Evolutionary conservation across 2,888 invertebrate genomes (phyloP).

Genomic region (Myathropa florea): DNA sequence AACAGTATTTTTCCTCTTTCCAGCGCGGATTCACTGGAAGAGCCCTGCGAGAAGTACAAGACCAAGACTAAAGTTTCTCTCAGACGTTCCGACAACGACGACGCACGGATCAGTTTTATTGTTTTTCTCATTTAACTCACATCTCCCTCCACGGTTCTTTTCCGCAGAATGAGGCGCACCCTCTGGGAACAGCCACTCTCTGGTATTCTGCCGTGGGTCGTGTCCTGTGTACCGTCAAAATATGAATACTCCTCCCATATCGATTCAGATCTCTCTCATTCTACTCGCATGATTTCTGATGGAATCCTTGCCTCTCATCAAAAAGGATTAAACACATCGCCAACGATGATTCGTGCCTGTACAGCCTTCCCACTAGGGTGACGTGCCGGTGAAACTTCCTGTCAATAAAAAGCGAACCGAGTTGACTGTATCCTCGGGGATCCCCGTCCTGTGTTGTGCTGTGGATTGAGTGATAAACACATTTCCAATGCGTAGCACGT

Average conservation of each 20-base stretch:
- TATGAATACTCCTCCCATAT: slow-evolving; percentile 37
- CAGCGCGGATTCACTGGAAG: slow-evolving; percentile 18
- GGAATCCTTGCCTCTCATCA: background rate
- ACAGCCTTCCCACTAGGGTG: background rate
- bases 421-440: background rate
- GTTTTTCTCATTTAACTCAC: slow-evolving; percentile 55
- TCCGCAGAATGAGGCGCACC: background rate
- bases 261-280: slow-evolving; percentile 39
- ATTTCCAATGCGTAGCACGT: slow-evolving; percentile 57
- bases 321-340: slow-evolving; percentile 58
- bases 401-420: slow-evolving; percentile 42
- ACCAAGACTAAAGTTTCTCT: slow-evolving; percentile 16
- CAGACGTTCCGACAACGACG: slow-evolving; percentile 29
- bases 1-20: slow-evolving; percentile 19
- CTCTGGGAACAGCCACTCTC: background rate
- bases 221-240: slow-evolving; percentile 6
- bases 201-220: too few species aligned
- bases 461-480: slow-evolving; percentile 44
- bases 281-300: slow-evolving; percentile 27
- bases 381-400: slow-evolving; percentile 4
- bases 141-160: slow-evolving; percentile 4
- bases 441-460: background rate
- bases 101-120: slow-evolving; percentile 55
- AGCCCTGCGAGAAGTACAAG: background rate
- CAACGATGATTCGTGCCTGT: slow-evolving; percentile 32